Percentiles rank a stretch among this genome's conserved stretches.
These are phyloP conservation scores for Notocelia uddmanniana DNA, from an alignment of 2,888 invertebrate genomes.

Conservation along the genomic window DNA sequence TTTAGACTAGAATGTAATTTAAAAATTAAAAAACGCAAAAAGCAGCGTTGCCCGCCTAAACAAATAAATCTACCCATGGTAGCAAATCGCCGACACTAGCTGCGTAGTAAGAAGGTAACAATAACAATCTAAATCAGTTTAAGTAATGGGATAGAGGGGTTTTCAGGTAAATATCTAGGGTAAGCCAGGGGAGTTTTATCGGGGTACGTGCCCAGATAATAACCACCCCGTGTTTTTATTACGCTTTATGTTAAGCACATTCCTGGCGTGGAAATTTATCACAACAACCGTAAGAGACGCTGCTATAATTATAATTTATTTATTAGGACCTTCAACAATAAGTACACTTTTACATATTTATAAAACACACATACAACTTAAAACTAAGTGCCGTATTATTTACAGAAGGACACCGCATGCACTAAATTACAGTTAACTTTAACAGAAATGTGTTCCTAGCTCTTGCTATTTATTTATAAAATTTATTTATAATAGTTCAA, in stretches of 20 bases:
- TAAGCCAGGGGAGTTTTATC: constrained; percentile 51
- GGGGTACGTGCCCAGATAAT: constrained; percentile 49
- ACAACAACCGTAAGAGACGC: no score
- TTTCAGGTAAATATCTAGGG: constrained; percentile 54
- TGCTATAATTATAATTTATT: no score
- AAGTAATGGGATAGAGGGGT: constrained; percentile 40
- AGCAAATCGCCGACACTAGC: constrained; percentile 22
- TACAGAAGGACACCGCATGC: no score
- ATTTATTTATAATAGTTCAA: no score
- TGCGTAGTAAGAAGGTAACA: constrained; percentile 44
- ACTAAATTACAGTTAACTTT: no score
- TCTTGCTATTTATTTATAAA: no score
- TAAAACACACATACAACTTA: no score
- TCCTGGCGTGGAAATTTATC: no score
- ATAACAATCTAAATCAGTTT: constrained; percentile 44
- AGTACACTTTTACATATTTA: no score
- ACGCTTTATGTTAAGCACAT: constrained; percentile 23
- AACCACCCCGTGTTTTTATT: constrained; percentile 46
- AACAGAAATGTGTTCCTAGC: no score
- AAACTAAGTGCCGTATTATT: no score
- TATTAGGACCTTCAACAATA: no score
- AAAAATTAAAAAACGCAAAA: neutral
- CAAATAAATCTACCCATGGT: neutral
- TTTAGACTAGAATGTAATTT: neutral
- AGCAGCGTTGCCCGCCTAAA: neutral